These are phyloP conservation scores for Microctonus aethiopoides DNA, from an alignment of 2,888 invertebrate genomes.

Conservation along the genomic window DNA sequence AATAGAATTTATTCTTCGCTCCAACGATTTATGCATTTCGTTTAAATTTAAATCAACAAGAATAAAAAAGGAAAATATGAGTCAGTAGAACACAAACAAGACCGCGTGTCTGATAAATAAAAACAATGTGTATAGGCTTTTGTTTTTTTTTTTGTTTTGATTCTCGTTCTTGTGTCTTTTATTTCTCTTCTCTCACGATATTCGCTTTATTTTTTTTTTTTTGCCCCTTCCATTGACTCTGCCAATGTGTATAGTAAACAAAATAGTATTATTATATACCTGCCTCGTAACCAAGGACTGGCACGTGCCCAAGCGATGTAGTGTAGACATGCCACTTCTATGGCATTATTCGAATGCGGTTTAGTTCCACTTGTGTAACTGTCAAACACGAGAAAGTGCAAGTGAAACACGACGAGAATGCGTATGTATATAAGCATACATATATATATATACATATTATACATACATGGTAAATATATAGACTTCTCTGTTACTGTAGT, in stretches of 20 bases:
- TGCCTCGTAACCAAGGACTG: conserved; percentile 23
- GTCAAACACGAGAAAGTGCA: conserved; percentile 19
- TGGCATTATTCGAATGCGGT: background rate
- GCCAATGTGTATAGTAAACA: background rate
- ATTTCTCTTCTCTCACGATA: background rate
- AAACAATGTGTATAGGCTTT: conserved; percentile 6
- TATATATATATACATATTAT: background rate
- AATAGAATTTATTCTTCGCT: background rate
- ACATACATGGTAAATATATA: background rate
- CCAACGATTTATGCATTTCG: conserved; percentile 26
- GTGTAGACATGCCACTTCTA: conserved; percentile 5
- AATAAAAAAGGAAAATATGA: conserved; percentile 31
- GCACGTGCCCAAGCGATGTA: conserved; percentile 32
- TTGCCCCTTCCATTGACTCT: background rate
- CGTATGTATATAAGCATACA: background rate
- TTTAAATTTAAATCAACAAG: conserved; percentile 23
- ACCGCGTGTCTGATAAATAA: conserved; percentile 30
- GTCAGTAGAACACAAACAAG: conserved; percentile 27
- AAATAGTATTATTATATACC: background rate
- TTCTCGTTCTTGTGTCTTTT: background rate
- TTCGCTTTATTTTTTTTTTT: no score
- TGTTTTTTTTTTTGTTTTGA: background rate
- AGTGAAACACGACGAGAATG: conserved; percentile 7
- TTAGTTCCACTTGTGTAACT: conserved; percentile 23
- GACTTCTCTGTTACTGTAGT: background rate